phyloP scores from a whole-genome alignment of 2,113 vertebrate genomes.

The Silurus meridionalis region DNA sequence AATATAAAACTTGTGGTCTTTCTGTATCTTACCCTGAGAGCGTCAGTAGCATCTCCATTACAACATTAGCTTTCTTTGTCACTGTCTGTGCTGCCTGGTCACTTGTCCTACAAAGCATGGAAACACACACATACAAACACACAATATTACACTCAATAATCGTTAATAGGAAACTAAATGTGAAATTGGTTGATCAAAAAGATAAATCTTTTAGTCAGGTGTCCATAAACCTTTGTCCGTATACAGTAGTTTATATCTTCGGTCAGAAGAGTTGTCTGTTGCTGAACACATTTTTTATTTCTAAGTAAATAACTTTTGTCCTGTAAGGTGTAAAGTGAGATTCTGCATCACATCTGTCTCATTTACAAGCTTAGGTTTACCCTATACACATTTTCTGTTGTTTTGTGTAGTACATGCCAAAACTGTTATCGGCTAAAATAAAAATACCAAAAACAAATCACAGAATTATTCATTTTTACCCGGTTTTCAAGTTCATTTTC shows the following conservation, averaged over 20 bases:
- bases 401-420: not conserved
- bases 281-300: too few species aligned
- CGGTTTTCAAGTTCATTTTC: too few species aligned
- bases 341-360: not conserved
- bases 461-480: not conserved
- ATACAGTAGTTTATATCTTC: too few species aligned
- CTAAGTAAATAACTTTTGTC: too few species aligned
- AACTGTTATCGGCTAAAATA: not conserved
- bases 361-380: not conserved
- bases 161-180: too few species aligned
- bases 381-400: not conserved
- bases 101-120: slow-evolving; percentile 80
- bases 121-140: slow-evolving; percentile 11
- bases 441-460: not conserved
- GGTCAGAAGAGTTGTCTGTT: too few species aligned
- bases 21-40: slow-evolving; percentile 80
- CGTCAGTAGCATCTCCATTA: slow-evolving; percentile 84
- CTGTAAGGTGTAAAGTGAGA: not conserved
- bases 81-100: slow-evolving; percentile 73
- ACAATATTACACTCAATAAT: not conserved
- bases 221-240: too few species aligned
- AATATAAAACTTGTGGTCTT: not conserved
- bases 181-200: too few species aligned
- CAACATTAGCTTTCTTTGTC: slow-evolving; percentile 84
- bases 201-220: too few species aligned